A percentile compares a stretch with the other conserved stretches of the same genome.
Conservation (phyloP, 2,888 invertebrate genomes). For the Agrochola litura region DNA sequence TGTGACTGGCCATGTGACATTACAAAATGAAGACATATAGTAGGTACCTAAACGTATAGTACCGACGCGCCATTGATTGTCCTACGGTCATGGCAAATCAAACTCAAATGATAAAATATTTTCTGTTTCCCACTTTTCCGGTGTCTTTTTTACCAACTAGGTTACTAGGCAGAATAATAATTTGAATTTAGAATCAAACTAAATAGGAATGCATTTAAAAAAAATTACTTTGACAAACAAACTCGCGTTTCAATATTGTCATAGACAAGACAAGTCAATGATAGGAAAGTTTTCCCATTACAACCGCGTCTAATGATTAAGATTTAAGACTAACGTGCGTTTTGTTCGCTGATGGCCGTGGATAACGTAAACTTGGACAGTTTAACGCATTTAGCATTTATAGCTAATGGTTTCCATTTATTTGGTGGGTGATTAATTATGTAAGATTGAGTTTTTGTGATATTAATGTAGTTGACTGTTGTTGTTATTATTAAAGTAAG, state of each 20-base stretch:
- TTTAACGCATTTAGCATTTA: constrained; percentile 49
- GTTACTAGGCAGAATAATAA: background rate
- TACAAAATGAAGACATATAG: background rate
- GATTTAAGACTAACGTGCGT: constrained; percentile 43
- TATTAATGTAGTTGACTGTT: background rate
- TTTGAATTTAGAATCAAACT: constrained; percentile 12
- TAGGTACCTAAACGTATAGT: too few relatives aligned
- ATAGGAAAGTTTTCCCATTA: constrained; percentile 67
- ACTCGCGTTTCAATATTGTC: constrained; percentile 9
- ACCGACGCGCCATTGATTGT: background rate
- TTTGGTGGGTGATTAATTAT: constrained; percentile 30
- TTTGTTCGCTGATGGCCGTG: constrained; percentile 48
- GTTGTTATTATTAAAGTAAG: background rate
- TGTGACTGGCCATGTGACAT: background rate
- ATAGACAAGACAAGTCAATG: constrained; percentile 18
- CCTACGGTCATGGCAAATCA: background rate
- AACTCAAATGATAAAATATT: too few relatives aligned
- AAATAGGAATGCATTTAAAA: background rate
- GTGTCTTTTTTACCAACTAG: background rate
- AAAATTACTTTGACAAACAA: background rate
- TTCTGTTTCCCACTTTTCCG: background rate
- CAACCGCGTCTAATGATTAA: constrained; percentile 51
- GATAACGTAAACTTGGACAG: constrained; percentile 50
- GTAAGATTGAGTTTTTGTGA: constrained; percentile 7
- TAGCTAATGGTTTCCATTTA: constrained; percentile 46